Evolutionary conservation across 2,797 vertebrate genomes (phyloP).

Genomic region (Buceros bicornis): DNA sequence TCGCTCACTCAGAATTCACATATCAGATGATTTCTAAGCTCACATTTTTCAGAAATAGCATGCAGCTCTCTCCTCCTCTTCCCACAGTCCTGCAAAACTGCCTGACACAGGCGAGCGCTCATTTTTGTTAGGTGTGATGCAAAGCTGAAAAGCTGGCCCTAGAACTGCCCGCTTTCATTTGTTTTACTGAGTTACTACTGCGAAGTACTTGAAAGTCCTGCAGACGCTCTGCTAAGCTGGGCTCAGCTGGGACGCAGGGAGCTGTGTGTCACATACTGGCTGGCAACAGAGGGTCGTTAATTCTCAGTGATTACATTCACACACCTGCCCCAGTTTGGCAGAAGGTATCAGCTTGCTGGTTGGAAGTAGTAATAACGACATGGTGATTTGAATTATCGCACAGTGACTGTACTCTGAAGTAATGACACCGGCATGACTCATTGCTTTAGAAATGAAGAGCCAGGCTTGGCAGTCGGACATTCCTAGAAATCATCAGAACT

Average conservation of each 20-base stretch:
- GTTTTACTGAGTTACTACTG: background rate
- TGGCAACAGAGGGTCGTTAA: constrained; percentile 30
- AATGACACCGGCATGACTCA: background rate
- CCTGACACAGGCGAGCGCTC: background rate
- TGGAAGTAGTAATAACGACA: constrained; percentile 8
- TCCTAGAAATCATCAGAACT: background rate
- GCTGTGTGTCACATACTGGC: background rate
- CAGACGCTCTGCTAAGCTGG: background rate
- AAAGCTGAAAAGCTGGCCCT: background rate
- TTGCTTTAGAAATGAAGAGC: background rate
- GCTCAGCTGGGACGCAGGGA: background rate
- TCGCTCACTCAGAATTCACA: background rate
- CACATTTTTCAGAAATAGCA: background rate
- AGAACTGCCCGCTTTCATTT: background rate
- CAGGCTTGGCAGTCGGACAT: background rate
- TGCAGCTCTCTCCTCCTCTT: background rate
- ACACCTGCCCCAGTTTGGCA: background rate
- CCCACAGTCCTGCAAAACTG: background rate
- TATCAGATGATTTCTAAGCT: background rate
- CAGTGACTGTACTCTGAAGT: background rate
- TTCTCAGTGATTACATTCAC: constrained; percentile 31
- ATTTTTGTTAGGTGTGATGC: background rate
- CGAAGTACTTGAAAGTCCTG: background rate
- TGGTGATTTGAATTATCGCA: constrained; percentile 11
- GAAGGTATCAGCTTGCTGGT: background rate